These are phyloP conservation scores for Microtus pennsylvanicus DNA, from an alignment of 2,113 vertebrate species.

Conservation along the genomic window DNA sequence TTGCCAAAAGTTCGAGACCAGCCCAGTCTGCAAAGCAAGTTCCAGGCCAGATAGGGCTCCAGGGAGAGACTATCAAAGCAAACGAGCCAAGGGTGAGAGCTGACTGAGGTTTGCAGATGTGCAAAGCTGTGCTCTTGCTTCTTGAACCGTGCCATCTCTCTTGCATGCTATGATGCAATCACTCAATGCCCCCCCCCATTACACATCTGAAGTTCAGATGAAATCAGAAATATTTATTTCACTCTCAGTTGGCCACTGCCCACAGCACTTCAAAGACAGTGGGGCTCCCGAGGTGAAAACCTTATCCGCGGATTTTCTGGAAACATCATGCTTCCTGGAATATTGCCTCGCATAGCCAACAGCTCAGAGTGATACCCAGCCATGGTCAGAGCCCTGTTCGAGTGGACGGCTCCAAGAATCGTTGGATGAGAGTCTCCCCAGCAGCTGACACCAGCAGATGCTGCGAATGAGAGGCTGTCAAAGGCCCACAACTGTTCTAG, in stretches of 20 bases:
- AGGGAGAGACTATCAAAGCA: not conserved
- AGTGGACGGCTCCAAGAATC: slow-evolving; percentile 47
- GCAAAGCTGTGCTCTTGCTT: not conserved
- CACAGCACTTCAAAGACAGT: slow-evolving; percentile 60
- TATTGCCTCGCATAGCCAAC: slow-evolving; percentile 51
- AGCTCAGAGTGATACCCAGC: slow-evolving; percentile 19
- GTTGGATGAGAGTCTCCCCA: slow-evolving; percentile 46
- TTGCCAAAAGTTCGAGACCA: not conserved
- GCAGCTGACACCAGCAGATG: slow-evolving; percentile 49
- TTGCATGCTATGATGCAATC: not conserved
- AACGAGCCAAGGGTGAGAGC: not conserved
- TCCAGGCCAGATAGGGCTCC: not conserved
- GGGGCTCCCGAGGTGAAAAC: slow-evolving; percentile 37
- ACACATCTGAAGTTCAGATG: not conserved
- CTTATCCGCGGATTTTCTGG: slow-evolving; percentile 48
- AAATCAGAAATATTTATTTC: slow-evolving; percentile 46
- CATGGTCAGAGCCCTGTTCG: not conserved
- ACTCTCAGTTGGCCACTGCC: slow-evolving; percentile 31
- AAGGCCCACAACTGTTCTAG: slow-evolving; percentile 24
- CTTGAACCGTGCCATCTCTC: not conserved
- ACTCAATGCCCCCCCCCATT: not conserved
- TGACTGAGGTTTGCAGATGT: not conserved
- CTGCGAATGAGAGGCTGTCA: slow-evolving; percentile 56
- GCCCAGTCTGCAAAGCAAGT: not conserved
- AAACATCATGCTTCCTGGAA: slow-evolving; percentile 67